Evolutionary conservation across 2,797 vertebrate species (phyloP), one percentile per base, ranked within the genome.

Genomic region (Acanthurus tractus): DNA sequence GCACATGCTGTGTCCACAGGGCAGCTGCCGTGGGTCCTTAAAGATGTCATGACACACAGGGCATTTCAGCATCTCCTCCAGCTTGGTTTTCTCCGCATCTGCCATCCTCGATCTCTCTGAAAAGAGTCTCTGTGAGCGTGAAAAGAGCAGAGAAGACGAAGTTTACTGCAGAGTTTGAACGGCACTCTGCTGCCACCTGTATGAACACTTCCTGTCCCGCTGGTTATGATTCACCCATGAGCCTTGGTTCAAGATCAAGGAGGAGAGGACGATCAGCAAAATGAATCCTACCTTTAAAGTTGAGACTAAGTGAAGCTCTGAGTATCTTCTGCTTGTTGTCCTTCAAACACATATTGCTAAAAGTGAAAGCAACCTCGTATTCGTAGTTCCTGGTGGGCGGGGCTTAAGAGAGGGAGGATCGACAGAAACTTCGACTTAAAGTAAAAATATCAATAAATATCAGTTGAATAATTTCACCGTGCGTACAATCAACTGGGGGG

Each of bases 1-100:
- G 42, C 92, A 95, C 67, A 93, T 17, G 78, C 85, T 93, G 90
- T 94, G 93, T 22, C 94, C 93, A 42, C 93, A 94, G 54, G 88
- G 85, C 56, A 95, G 89, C 82, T 92, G 91, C 17, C 79, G 88
- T 1, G 93, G 93, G 8, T 93, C 88, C 6, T 36, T 81, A 38
- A 92, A 93, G 67, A 92, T 87, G 67, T 94, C 92, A 34, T 72
- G 88, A 49, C 94, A 94, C 72, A 94, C 90, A 0, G 92, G 81
- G 61, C 93, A 94, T 4, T 58, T 92, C 17, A 94, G 74, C 83
- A 91, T 52, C 49, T 83, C 83, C 58, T 81, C 87, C 0, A 94
- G 63, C 22, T 49, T 66, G 14, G 4, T 59, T 17, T 70, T 62
- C 1, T 85, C 74, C 1, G 23, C 0, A 0, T 64, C 76, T 4